Percentiles rank a stretch among this genome's conserved stretches.
Evolutionary conservation across 2,888 invertebrate species (phyloP).

Genomic region (Erynnis tages): DNA sequence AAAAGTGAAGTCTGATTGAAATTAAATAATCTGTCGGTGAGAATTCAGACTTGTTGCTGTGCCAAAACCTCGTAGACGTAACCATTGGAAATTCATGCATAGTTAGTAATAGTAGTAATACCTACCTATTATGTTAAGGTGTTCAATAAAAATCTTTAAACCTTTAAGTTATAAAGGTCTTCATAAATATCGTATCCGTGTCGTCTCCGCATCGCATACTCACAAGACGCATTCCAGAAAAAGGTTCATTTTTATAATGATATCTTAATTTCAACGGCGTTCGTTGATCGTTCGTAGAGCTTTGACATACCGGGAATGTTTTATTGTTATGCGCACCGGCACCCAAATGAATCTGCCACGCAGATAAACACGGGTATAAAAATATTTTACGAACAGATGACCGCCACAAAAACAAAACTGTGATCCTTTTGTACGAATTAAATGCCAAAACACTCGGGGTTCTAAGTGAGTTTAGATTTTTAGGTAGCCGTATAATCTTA

Average conservation of each 20-base stretch:
- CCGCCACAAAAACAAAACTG: slow-evolving; percentile 1
- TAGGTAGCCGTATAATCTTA: slow-evolving; percentile 7
- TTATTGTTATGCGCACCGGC: slow-evolving; percentile 17
- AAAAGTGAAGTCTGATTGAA: no score
- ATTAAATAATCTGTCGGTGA: no score
- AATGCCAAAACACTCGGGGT: slow-evolving; percentile 14
- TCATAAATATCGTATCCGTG: slow-evolving; percentile 1
- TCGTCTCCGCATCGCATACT: not conserved
- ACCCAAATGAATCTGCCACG: slow-evolving; percentile 23
- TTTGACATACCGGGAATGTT: slow-evolving; percentile 23
- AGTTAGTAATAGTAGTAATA: no score
- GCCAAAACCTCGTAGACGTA: no score
- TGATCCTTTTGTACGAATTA: slow-evolving; percentile 10
- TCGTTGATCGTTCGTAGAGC: slow-evolving; percentile 16
- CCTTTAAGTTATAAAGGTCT: no score
- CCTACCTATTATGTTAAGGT: no score
- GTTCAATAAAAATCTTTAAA: no score
- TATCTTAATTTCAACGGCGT: slow-evolving; percentile 26
- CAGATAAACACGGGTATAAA: slow-evolving; percentile 21
- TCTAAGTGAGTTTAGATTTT: not conserved
- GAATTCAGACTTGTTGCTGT: no score
- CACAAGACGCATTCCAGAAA: not conserved
- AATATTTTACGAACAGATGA: slow-evolving; percentile 21
- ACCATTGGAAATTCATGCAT: no score
- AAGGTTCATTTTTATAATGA: slow-evolving; percentile 21